Conservation (phyloP, 1,140 invertebrate species). For the Drosophila lacteicornis region DNA sequence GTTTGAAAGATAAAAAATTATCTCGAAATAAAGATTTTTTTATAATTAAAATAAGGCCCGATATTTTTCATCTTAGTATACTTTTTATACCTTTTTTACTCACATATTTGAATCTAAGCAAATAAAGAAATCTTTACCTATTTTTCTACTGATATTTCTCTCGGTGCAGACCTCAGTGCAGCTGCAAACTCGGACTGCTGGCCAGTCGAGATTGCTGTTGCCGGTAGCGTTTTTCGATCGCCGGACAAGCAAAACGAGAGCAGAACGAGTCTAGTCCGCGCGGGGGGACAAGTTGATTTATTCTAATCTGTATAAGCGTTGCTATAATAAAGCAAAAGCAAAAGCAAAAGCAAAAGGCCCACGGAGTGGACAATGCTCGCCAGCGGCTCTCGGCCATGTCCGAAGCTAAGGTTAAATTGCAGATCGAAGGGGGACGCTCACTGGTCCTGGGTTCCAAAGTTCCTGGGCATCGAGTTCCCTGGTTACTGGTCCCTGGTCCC, state of each 20-base stretch:
- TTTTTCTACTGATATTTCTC: neutral
- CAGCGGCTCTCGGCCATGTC: conserved; percentile 58
- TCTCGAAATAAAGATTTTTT: too few species aligned
- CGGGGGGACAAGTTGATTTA: conserved; percentile 70
- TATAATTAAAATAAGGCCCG: too few species aligned
- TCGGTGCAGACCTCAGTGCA: conserved; percentile 17
- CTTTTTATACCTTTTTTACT: too few species aligned
- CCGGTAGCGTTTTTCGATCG: conserved; percentile 74
- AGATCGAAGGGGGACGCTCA: conserved; percentile 30
- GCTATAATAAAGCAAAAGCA: conserved; percentile 79
- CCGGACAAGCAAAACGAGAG: conserved; percentile 41
- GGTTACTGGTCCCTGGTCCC: conserved; percentile 8
- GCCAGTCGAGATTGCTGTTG: conserved; percentile 53
- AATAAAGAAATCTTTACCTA: neutral
- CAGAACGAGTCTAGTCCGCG: conserved; percentile 20
- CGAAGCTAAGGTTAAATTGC: conserved; percentile 47
- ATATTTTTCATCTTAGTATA: too few species aligned
- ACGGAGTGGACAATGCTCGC: conserved; percentile 75
- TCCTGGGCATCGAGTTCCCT: neutral
- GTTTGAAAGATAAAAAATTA: too few species aligned
- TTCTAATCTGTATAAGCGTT: conserved; percentile 81
- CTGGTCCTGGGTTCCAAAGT: conserved; percentile 15
- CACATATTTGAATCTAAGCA: neutral
- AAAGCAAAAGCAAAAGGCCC: conserved; percentile 26
- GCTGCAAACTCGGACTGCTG: conserved; percentile 48